Evolutionary conservation across 1,140 invertebrate genomes (phyloP).

Genomic region (Drosophila ambigua): DNA sequence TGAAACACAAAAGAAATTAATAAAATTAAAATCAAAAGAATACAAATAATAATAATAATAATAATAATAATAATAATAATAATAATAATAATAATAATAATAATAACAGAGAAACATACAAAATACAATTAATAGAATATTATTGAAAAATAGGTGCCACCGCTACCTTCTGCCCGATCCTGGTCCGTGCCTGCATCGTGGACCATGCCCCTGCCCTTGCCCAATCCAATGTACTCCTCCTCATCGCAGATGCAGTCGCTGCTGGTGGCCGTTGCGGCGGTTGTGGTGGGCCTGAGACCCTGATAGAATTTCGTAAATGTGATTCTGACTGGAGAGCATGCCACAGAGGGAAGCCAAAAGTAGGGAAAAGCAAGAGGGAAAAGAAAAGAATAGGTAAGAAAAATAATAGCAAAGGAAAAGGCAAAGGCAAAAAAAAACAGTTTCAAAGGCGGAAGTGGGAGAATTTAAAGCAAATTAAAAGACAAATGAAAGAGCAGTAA

Average conservation of each 20-base stretch:
- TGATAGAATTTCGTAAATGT: conserved; percentile 68
- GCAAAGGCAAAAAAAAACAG: conserved; percentile 39
- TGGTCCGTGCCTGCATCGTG: conserved; percentile 23
- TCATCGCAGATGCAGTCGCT: conserved; percentile 71
- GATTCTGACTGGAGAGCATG: conserved; percentile 69
- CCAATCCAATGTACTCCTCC: conserved; percentile 61
- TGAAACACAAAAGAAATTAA: conserved; percentile 5
- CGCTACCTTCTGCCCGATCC: conserved; percentile 69
- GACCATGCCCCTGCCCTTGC: conserved; percentile 25
- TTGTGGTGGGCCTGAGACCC: conserved; percentile 48
- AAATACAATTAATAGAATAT: conserved; percentile 28
- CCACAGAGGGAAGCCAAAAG: conserved; percentile 36
- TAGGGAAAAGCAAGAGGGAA: too few relatives aligned
- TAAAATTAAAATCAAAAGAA: conserved; percentile 8
- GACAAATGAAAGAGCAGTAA: conserved; percentile 49
- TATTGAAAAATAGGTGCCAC: conserved; percentile 34
- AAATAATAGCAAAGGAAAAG: background rate
- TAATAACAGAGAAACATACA: conserved; percentile 8
- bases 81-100: too few relatives aligned
- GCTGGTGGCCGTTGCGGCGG: conserved; percentile 28
- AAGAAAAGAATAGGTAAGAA: conserved; percentile 23
- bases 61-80: conserved; percentile 4
- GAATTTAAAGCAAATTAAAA: conserved; percentile 38
- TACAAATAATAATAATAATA: background rate
- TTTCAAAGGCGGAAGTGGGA: conserved; percentile 52